Conservation (phyloP, 1,140 invertebrate genomes). For the Panagrolaimus sp. region DNA sequence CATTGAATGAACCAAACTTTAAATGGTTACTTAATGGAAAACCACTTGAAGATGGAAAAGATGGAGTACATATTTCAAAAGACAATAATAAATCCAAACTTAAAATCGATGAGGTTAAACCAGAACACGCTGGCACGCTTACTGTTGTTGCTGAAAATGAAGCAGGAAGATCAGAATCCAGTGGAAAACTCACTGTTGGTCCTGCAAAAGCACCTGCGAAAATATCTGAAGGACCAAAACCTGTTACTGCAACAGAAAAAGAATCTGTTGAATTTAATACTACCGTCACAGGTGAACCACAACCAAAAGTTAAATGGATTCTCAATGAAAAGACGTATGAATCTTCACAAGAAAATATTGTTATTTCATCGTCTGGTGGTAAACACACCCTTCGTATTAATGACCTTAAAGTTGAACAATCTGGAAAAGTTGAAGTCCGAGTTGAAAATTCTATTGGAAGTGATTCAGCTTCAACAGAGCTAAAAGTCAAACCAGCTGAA, state of each 20-base stretch:
- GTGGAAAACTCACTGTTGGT: slow-evolving; percentile 22
- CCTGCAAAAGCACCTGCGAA: slow-evolving; percentile 25
- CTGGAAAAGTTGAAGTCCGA: slow-evolving; percentile 25
- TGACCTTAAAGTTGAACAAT: slow-evolving; percentile 15
- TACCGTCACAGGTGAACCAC: slow-evolving; percentile 16
- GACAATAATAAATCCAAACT: slow-evolving; percentile 40
- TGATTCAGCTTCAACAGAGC: slow-evolving; percentile 27
- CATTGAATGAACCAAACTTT: slow-evolving; percentile 19
- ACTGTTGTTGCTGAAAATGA: slow-evolving; percentile 48
- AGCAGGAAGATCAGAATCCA: slow-evolving; percentile 37
- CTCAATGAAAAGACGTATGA: slow-evolving; percentile 10
- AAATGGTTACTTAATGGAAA: slow-evolving; percentile 24
- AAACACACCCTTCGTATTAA: slow-evolving; percentile 11
- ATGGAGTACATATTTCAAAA: slow-evolving; percentile 13
- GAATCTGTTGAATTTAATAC: slow-evolving; percentile 14
- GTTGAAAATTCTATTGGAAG: slow-evolving; percentile 37
- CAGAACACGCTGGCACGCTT: slow-evolving; percentile 36
- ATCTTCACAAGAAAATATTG: not conserved
- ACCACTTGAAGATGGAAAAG: not conserved
- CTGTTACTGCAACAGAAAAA: slow-evolving; percentile 11
- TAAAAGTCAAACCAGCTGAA: slow-evolving; percentile 30
- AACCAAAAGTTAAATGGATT: slow-evolving; percentile 16
- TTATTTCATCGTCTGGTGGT: not conserved
- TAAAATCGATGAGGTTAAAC: slow-evolving; percentile 30
- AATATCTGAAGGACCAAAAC: slow-evolving; percentile 25